phyloP scores from a whole-genome alignment of 2,113 vertebrate species.

The Felis catus region F.catus_Fca126_mat1.0 CM031420.1:92310001-92310500 shows the following conservation, averaged over 20 bases:
- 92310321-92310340: background rate
- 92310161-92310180: background rate
- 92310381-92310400: background rate
- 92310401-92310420: conserved; percentile 4
- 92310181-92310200: background rate
- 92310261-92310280: background rate
- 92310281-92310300: background rate
- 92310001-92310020: background rate
- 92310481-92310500: conserved; percentile 61
- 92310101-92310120: background rate
- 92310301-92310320: background rate
- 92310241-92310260: background rate
- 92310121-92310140: background rate
- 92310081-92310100: background rate
- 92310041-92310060: background rate
- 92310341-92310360: background rate
- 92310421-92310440: conserved; percentile 37
- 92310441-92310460: conserved; percentile 23
- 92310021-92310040: background rate
- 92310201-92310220: fast-evolving
- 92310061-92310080: fast-evolving
- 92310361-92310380: background rate
- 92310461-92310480: conserved; percentile 6
- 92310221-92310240: background rate
- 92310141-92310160: background rate